Evolutionary conservation across 2,888 invertebrate species (phyloP), one percentile per base, ranked within the genome.

Genomic region (Piscicola geometra): DNA sequence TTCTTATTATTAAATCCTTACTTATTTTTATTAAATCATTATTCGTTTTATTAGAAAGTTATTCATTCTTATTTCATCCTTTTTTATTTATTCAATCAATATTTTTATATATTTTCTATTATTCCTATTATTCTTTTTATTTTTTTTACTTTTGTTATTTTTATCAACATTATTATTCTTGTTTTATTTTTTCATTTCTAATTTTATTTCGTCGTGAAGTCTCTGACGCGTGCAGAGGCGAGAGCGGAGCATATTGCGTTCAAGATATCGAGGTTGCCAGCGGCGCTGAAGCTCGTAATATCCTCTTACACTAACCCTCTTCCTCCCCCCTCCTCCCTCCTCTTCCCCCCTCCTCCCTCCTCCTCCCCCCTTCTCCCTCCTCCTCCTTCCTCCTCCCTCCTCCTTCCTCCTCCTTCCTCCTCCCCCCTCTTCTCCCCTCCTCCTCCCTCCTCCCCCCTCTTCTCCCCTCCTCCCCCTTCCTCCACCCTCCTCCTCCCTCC

Each of bases 21-120:
- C n/a, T 64, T 64, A n/a, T 64, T 64, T 64, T 64, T 30, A 28
- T 64, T 30, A 28, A 28, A 12, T 64, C 30, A 64, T 64, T 64
- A 3, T 3, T 64, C 9, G n/a, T 64, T 28, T 64, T 21, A 64
- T 64, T 64, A 64, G 5, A 12, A 12, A 5, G 5, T 9, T 64
- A 9, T 30, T 30, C n/a, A 28, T 30, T 64, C 21, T 30, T 30
- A 12, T 64, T 30, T 64, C 5, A 64, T 64, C 30, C 21, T 28
- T 30, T 64, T 64, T 64, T 64, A 64, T 64, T 64, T n/a, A 64
- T 64, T 41, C 15, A 9, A 9, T 41, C 41, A 41, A 9, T 41
- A 41, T 41, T 41, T 41, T 41, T 41, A 9, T 41, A 41, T 9
- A 9, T 41, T 41, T 41, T 41, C 5, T 41, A 9, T 41, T 41